Conservation (phyloP, 2,113 vertebrate genomes). For the Saguinus imperator region DNA sequence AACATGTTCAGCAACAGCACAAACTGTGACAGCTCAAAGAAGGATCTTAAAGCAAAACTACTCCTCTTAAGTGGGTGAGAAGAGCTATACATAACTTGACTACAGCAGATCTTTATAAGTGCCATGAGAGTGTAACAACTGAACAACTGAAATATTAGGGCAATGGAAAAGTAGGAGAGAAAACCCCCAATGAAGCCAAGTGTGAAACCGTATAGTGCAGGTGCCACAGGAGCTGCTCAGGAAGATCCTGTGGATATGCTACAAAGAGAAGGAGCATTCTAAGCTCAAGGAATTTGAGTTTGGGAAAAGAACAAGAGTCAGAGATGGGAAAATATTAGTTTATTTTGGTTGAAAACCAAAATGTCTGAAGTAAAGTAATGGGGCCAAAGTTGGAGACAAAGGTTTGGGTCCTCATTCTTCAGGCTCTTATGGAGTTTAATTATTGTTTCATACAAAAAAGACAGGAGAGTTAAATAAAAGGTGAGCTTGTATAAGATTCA, state of each 20-base stretch:
- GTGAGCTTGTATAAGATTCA: not conserved
- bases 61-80: not conserved
- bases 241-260: not conserved
- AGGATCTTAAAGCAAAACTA: not conserved
- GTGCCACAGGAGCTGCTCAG: fast-evolving
- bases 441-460: not conserved
- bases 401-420: not conserved
- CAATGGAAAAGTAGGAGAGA: not conserved
- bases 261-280: not conserved
- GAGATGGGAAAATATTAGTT: not conserved
- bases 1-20: not conserved
- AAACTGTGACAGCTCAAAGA: not conserved
- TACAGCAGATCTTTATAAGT: not conserved
- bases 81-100: not conserved
- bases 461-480: not conserved
- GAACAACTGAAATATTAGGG: not conserved
- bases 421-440: not conserved
- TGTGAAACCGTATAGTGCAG: not conserved
- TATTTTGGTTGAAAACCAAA: not conserved
- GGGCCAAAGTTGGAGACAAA: not conserved
- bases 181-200: not conserved
- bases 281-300: not conserved
- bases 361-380: not conserved
- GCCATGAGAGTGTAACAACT: not conserved
- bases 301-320: not conserved